Evolutionary conservation across 2,888 invertebrate species (phyloP).

Genomic region (Morpho achilles): DNA sequence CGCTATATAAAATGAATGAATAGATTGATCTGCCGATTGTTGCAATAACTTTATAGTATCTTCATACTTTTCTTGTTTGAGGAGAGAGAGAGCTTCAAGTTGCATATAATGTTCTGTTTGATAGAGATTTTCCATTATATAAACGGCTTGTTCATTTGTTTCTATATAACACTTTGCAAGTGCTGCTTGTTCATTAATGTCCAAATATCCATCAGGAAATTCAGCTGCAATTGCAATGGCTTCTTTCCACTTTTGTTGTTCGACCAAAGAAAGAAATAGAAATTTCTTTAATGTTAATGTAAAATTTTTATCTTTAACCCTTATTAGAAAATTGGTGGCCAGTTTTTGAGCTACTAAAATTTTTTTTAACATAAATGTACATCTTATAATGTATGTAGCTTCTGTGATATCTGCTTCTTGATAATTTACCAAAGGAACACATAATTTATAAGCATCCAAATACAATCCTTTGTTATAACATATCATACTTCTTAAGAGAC

Average conservation of each 20-base stretch:
- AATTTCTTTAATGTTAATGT: conserved; percentile 44
- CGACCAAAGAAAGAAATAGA: conserved; percentile 52
- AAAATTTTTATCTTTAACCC: conserved; percentile 51
- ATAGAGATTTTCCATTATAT: conserved; percentile 48
- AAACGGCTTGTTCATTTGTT: conserved; percentile 43
- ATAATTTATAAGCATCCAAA: conserved; percentile 74
- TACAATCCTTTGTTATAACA: conserved; percentile 72
- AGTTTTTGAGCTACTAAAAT: conserved; percentile 65
- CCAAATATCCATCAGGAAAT: conserved; percentile 43
- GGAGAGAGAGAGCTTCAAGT: conserved; percentile 70
- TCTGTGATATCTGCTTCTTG: conserved; percentile 56
- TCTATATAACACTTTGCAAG: conserved; percentile 63
- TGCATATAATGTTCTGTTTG: conserved; percentile 49
- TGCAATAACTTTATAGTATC: conserved; percentile 78
- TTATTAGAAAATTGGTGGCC: conserved; percentile 57
- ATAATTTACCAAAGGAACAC: conserved; percentile 64
- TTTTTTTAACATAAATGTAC: conserved; percentile 60
- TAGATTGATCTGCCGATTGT: conserved; percentile 54
- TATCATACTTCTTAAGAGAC: conserved; percentile 80
- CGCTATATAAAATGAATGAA: conserved; percentile 80
- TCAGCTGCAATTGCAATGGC: conserved; percentile 57
- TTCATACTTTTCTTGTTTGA: conserved; percentile 67
- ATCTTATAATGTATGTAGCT: conserved; percentile 58
- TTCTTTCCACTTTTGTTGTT: conserved; percentile 75
- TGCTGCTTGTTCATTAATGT: conserved; percentile 44